Base-by-base conservation (phyloP, 2,888 invertebrate genomes). In the Anoncus sp. region DNA sequence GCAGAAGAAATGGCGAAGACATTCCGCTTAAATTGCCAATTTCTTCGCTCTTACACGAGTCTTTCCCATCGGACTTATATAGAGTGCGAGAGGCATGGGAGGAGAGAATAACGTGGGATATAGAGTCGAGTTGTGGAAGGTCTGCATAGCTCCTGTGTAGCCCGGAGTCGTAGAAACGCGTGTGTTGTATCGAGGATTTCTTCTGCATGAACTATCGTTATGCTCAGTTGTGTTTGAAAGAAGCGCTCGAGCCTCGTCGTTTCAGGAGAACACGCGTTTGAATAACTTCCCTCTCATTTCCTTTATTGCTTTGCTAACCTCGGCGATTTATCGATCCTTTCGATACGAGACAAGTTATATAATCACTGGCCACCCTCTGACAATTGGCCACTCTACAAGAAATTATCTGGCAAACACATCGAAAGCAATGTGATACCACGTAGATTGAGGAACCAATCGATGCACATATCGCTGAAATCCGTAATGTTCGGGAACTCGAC, bases 21-120 rank as follows among this genome's bases (percentile, higher is more conserved):
- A 79, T 81, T 81, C 77, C 82, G 71, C 70, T 80, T 75, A 81
- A 85, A 85, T 86, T 83, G 82, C 67, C 85, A 82, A 85, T 85
- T 82, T 79, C 82, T 83, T 81, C 77, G 76, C 62, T 82, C 77
- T 70, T 74, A 73, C 75, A 71, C 53, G 69, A 72, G 74, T 63
- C 18, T 66, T 59, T 60, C 45, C 27, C 65, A 57, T 63, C 69
- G 59, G 49, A 9, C 24, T 43, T 72, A 24, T 24, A 45, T 53
- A 38, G 18, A 70, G 55, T 31, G 24, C 16, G 12, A 53, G 38
- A 22, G 6, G 20, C 16, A 59, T 10, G 27, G 24, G 20, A 27
- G 45, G 31, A 40, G n/a, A 24, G 43, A 62, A 71, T 57, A 18
- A 49, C 16, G 55, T 18, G 47, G 59, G 47, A 63, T 65, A 57